phyloP scores from a whole-genome alignment of 2,888 invertebrate genomes.

The Mesorhabditis spiculigera region DNA sequence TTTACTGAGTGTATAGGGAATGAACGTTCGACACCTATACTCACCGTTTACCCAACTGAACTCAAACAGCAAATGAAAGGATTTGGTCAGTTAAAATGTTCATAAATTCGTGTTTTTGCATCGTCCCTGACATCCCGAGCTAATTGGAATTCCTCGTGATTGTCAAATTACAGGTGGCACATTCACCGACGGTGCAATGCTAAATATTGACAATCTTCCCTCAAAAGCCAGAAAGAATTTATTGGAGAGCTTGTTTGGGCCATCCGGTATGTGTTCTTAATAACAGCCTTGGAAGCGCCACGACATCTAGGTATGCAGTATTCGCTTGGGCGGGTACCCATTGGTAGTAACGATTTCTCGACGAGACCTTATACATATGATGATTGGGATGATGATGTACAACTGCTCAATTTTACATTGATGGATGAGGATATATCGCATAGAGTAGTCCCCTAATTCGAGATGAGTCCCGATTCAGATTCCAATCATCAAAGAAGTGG shows the following conservation, averaged over 20 bases:
- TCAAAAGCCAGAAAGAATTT: background rate
- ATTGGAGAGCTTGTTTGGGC: background rate
- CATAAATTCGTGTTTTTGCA: background rate
- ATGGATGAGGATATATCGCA: background rate
- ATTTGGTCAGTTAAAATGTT: background rate
- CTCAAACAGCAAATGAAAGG: slow-evolving; percentile 1
- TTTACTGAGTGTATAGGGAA: too few species aligned
- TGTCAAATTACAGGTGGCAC: background rate
- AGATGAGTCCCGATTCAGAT: background rate
- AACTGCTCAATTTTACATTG: background rate
- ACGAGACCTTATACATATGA: background rate
- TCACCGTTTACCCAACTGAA: slow-evolving; percentile 1
- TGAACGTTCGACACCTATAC: background rate
- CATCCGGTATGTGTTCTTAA: background rate
- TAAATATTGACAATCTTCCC: slow-evolving; percentile 1
- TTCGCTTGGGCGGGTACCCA: background rate
- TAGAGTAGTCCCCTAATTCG: background rate
- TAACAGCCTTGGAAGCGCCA: too few species aligned
- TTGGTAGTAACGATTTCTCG: slow-evolving; percentile 4
- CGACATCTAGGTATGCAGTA: background rate
- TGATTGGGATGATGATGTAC: slow-evolving; percentile 4
- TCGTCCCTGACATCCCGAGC: background rate
- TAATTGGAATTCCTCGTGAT: too few species aligned
- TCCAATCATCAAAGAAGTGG: background rate
- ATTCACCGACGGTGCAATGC: background rate